Conservation (phyloP, 2,797 vertebrate species). For the Eidolon dupreanum region DNA sequence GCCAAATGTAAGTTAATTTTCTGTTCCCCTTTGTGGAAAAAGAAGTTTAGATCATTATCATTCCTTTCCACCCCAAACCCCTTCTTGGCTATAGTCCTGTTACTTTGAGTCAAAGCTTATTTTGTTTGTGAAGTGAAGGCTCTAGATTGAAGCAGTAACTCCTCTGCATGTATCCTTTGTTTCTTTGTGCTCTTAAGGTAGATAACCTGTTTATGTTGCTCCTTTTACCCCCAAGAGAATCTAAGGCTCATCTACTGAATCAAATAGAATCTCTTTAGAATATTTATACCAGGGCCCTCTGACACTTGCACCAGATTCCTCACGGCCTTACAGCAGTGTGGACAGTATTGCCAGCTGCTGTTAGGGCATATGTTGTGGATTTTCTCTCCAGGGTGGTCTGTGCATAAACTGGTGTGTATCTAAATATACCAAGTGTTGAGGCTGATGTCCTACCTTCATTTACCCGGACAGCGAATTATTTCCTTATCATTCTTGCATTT, state of each 20-base stretch:
- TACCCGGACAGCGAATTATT: neutral
- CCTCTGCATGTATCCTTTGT: neutral
- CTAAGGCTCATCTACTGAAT: neutral
- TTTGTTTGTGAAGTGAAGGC: neutral
- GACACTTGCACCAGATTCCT: neutral
- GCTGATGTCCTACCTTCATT: neutral
- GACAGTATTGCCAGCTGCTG: neutral
- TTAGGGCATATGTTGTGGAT: slow-evolving; percentile 36
- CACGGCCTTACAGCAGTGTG: neutral
- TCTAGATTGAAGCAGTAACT: neutral
- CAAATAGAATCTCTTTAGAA: neutral
- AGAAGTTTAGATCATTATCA: neutral
- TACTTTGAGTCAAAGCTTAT: neutral
- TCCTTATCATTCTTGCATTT: neutral
- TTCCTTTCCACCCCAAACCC: neutral
- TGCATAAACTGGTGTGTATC: neutral
- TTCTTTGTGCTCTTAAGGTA: neutral
- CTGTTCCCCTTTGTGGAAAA: neutral
- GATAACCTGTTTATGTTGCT: neutral
- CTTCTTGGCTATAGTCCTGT: neutral
- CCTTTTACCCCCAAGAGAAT: neutral
- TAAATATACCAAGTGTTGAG: neutral
- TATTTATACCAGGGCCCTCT: neutral
- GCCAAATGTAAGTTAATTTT: neutral
- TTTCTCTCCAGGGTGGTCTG: slow-evolving; percentile 45